Evolutionary conservation across 1,140 invertebrate genomes (phyloP).

Genomic region (Doryteuthis pealeii): DNA sequence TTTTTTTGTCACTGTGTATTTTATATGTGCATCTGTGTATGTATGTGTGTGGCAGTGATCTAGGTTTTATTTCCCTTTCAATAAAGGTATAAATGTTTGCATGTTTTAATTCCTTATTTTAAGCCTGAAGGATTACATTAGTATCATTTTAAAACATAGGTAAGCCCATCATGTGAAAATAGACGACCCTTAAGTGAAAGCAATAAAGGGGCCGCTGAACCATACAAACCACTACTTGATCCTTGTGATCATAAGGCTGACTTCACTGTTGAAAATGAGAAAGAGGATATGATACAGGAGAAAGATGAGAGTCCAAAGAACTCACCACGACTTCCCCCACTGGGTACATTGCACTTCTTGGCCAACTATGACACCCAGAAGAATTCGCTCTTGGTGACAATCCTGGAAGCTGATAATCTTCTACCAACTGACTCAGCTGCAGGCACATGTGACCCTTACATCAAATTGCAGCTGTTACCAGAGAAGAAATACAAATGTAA

Average conservation of each 20-base stretch:
- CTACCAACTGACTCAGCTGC: slow-evolving; percentile 56
- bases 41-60: no score
- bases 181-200: background rate
- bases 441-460: slow-evolving; percentile 83
- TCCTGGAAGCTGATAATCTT: slow-evolving; percentile 68
- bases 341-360: slow-evolving; percentile 79
- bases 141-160: slow-evolving; percentile 2
- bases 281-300: slow-evolving; percentile 65
- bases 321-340: slow-evolving; percentile 60
- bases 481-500: slow-evolving; percentile 86
- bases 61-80: no score
- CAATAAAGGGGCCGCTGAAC: background rate
- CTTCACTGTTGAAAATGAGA: slow-evolving; percentile 59
- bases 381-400: slow-evolving; percentile 85
- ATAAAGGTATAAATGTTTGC: no score
- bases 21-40: no score
- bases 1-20: no score
- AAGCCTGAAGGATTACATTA: background rate
- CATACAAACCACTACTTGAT: background rate
- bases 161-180: slow-evolving; percentile 1
- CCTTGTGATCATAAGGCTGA: slow-evolving; percentile 34
- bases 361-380: slow-evolving; percentile 82
- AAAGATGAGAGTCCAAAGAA: slow-evolving; percentile 61
- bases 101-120: background rate
- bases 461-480: slow-evolving; percentile 81